Evolutionary conservation across 2,797 vertebrate species (phyloP).

Genomic region (Craterocephalus amniculus): DNA sequence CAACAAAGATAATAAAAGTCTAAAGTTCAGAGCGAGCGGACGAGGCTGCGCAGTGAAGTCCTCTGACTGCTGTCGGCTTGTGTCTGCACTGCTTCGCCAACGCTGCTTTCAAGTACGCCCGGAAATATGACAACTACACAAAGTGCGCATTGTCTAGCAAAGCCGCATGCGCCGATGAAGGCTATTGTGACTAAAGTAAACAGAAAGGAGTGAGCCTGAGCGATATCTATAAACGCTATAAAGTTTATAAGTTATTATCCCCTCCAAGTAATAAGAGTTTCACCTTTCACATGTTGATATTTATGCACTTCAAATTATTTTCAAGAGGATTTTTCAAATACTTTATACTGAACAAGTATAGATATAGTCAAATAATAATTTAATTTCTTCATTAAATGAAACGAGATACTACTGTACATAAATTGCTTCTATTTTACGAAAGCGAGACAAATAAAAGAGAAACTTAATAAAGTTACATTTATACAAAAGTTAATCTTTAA

Average conservation of each 20-base stretch:
- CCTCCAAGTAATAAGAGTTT: neutral
- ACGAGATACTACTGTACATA: too few species aligned
- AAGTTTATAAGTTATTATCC: neutral
- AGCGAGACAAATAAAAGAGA: too few species aligned
- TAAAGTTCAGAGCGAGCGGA: neutral
- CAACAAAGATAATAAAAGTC: neutral
- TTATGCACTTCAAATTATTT: too few species aligned
- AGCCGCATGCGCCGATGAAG: neutral
- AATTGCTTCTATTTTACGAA: too few species aligned
- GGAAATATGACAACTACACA: conserved; percentile 16
- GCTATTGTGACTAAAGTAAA: neutral
- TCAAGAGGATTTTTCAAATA: too few species aligned
- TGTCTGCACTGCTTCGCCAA: conserved; percentile 2
- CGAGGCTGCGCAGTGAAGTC: neutral
- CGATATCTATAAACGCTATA: neutral
- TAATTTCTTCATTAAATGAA: too few species aligned
- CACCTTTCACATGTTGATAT: too few species aligned
- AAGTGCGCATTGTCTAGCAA: neutral
- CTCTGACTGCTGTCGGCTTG: conserved; percentile 18
- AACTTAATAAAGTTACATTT: too few species aligned
- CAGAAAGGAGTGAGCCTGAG: neutral
- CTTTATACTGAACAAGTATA: too few species aligned
- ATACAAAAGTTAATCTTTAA: too few species aligned
- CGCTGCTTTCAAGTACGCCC: conserved; percentile 47
- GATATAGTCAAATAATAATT: too few species aligned